These are phyloP conservation scores for Pegea sp. DNA, from an alignment of 23 tunicate genomes.

Conservation along the genomic window DNA sequence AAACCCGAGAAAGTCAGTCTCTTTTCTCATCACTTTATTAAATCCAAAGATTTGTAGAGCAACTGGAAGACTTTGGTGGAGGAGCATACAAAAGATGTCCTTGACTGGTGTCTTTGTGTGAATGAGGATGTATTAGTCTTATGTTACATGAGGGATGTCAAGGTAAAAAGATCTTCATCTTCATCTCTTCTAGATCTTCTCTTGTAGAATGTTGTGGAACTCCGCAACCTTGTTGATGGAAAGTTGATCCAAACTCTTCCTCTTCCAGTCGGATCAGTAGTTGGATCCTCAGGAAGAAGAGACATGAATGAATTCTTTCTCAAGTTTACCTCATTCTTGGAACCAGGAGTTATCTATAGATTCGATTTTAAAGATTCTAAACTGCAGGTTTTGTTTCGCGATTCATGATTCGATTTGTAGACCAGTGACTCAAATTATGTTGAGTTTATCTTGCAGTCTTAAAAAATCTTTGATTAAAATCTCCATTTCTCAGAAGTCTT, in stretches of 20 bases:
- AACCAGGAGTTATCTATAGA: slow-evolving; percentile 66
- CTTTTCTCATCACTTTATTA: not conserved
- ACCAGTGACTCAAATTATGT: too few species aligned
- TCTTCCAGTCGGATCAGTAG: slow-evolving; percentile 69
- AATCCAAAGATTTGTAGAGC: slow-evolving; percentile 12
- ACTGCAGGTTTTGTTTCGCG: too few species aligned
- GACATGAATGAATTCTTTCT: slow-evolving; percentile 52
- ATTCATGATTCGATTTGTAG: too few species aligned
- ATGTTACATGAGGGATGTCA: slow-evolving; percentile 66
- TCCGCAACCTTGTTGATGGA: slow-evolving; percentile 46
- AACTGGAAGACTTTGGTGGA: slow-evolving; percentile 49
- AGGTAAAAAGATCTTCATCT: slow-evolving; percentile 9
- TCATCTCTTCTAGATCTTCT: not conserved
- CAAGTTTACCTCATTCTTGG: slow-evolving; percentile 57
- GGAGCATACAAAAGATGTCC: slow-evolving; percentile 53
- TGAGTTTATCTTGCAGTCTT: too few species aligned
- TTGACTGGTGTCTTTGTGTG: slow-evolving; percentile 60
- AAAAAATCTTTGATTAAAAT: too few species aligned
- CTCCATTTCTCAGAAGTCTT: too few species aligned
- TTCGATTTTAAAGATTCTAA: slow-evolving; percentile 45
- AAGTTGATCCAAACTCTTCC: slow-evolving; percentile 29
- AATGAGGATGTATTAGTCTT: slow-evolving; percentile 48
- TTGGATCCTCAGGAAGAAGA: slow-evolving; percentile 50
- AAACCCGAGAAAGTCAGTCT: slow-evolving; percentile 7
- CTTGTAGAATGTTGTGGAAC: slow-evolving; percentile 53